These are phyloP conservation scores for Ispidina picta DNA, from an alignment of 2,797 vertebrate species.

Conservation along the genomic window DNA sequence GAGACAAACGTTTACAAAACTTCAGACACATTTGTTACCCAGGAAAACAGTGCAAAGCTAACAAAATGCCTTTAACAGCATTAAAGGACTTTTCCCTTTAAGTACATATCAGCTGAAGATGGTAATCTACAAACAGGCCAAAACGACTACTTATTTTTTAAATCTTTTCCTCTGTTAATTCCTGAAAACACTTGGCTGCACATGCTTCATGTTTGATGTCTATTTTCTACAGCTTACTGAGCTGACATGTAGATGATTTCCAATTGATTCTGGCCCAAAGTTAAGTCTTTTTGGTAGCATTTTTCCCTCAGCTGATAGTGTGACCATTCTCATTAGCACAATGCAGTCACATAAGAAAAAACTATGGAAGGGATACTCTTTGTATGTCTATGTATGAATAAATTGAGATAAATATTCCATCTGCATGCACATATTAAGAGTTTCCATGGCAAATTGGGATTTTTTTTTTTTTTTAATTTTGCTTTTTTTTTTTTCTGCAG, in stretches of 20 bases:
- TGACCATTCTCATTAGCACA: conserved; percentile 12
- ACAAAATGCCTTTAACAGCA: background rate
- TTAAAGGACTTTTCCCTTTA: background rate
- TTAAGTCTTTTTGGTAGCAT: background rate
- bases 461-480: background rate
- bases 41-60: background rate
- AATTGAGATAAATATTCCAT: conserved; percentile 35
- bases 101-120: background rate
- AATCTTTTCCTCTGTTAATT: background rate
- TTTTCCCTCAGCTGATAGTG: background rate
- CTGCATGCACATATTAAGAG: conserved; percentile 36
- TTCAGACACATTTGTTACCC: background rate
- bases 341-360: background rate
- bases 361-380: background rate
- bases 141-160: background rate
- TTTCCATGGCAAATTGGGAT: conserved; percentile 10
- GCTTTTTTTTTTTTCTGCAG: background rate
- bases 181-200: background rate
- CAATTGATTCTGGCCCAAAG: background rate
- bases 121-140: background rate
- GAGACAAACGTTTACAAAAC: background rate
- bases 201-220: background rate
- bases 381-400: background rate
- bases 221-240: background rate
- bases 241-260: conserved; percentile 18